Conservation (phyloP, 2,797 vertebrate species). For the Silurus aristotelis region DNA sequence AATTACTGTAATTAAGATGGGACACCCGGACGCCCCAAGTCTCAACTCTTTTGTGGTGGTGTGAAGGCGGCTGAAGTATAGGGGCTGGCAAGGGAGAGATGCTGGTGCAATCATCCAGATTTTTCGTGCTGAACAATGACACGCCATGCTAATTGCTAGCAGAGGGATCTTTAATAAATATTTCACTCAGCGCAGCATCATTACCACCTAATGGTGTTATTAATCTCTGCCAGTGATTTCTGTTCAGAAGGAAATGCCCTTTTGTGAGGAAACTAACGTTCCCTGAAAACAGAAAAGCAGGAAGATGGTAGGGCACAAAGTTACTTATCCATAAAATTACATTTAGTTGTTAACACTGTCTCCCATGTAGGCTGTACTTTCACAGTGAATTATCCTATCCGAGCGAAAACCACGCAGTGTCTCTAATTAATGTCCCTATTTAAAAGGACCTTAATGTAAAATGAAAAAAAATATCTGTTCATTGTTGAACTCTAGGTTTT, state of each 20-base stretch:
- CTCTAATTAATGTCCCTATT: slow-evolving; percentile 52
- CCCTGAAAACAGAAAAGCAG: slow-evolving; percentile 48
- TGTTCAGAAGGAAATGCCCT: slow-evolving; percentile 70
- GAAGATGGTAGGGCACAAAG: slow-evolving; percentile 40
- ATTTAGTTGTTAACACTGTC: slow-evolving; percentile 54
- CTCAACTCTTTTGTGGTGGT: slow-evolving; percentile 69
- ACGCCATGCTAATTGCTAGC: slow-evolving; percentile 83
- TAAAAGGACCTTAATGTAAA: slow-evolving; percentile 39
- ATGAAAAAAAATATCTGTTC: slow-evolving; percentile 26
- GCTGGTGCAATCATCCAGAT: slow-evolving; percentile 71
- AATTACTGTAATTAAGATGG: slow-evolving; percentile 78
- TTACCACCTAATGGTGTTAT: slow-evolving; percentile 82
- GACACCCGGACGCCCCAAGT: slow-evolving; percentile 62
- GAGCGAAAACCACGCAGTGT: slow-evolving; percentile 61
- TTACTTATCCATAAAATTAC: slow-evolving; percentile 61
- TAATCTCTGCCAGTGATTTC: slow-evolving; percentile 82
- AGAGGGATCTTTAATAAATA: slow-evolving; percentile 88
- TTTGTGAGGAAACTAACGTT: slow-evolving; percentile 67
- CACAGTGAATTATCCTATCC: slow-evolving; percentile 63
- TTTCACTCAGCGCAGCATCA: slow-evolving; percentile 80
- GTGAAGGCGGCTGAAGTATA: slow-evolving; percentile 59
- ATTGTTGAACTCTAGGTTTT: slow-evolving; percentile 4
- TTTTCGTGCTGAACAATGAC: slow-evolving; percentile 79
- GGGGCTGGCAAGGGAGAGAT: slow-evolving; percentile 51
- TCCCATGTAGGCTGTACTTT: slow-evolving; percentile 57